These are phyloP conservation scores for Tetraneura akinire DNA, from an alignment of 1,140 invertebrate species.

Conservation along the genomic window DNA sequence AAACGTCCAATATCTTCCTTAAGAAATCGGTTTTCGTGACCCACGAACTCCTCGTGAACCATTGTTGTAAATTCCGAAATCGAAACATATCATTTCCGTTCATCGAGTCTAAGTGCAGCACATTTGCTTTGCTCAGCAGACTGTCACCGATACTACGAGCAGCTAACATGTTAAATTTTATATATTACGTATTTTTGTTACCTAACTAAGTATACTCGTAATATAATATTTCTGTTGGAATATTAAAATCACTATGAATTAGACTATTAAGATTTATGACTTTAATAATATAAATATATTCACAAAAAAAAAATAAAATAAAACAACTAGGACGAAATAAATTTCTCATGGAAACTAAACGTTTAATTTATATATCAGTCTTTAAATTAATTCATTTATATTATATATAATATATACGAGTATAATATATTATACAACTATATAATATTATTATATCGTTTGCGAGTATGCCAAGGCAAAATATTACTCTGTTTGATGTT, in stretches of 20 bases:
- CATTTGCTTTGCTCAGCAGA: background rate
- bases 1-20: background rate
- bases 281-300: background rate
- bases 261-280: background rate
- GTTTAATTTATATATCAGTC: constrained; percentile 12
- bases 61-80: background rate
- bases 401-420: too few species aligned
- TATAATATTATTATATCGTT: too few species aligned
- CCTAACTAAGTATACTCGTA: too few species aligned
- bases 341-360: background rate
- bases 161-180: too few species aligned
- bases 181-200: too few species aligned
- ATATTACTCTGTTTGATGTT: constrained; percentile 22
- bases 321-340: background rate
- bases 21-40: background rate
- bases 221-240: too few species aligned
- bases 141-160: too few species aligned
- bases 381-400: constrained; percentile 2
- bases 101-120: background rate
- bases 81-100: background rate
- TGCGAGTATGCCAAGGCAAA: too few species aligned
- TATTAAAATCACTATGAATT: background rate
- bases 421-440: too few species aligned
- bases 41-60: background rate
- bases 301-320: background rate